phyloP scores from a whole-genome alignment of 2,797 vertebrate genomes.

The Dendrocincla tyrannina region DNA sequence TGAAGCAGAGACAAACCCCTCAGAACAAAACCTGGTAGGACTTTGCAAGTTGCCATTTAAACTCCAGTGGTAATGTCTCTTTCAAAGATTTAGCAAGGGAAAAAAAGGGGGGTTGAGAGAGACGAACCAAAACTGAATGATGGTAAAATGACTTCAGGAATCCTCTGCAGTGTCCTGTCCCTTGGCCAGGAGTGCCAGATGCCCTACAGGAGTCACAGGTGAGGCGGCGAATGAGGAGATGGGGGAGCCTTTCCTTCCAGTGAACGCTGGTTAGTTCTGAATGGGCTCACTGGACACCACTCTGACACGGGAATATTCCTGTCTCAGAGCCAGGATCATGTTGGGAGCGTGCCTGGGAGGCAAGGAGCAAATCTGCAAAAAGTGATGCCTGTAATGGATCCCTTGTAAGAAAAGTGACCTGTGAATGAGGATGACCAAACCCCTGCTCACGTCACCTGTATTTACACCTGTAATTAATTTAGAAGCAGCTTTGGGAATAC shows the following conservation, averaged over 20 bases:
- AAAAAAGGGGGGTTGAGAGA: conserved; percentile 13
- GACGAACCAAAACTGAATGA: conserved; percentile 52
- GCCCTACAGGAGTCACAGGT: not conserved
- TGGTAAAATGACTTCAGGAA: conserved; percentile 44
- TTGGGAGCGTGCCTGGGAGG: not conserved
- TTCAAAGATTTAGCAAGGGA: not conserved
- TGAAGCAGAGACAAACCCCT: not conserved
- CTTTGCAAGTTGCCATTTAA: not conserved
- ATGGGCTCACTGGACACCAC: not conserved
- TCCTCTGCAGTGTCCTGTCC: not conserved
- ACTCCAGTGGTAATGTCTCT: not conserved
- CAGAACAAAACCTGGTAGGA: not conserved
- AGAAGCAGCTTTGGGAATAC: not conserved
- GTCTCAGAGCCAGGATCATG: not conserved
- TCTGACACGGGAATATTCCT: not conserved
- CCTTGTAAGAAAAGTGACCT: not conserved
- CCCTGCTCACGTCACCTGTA: not conserved
- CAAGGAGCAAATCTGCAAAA: not conserved
- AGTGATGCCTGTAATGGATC: not conserved
- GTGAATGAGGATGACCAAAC: not conserved
- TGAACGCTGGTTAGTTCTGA: conserved; percentile 12
- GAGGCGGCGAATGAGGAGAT: not conserved
- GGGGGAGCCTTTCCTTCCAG: not conserved
- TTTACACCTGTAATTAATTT: not conserved
- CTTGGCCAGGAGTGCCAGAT: not conserved